Evolutionary conservation across 2,888 invertebrate genomes (phyloP), one percentile per base, ranked within the genome.

Genomic region (Cheilosia grossa): DNA sequence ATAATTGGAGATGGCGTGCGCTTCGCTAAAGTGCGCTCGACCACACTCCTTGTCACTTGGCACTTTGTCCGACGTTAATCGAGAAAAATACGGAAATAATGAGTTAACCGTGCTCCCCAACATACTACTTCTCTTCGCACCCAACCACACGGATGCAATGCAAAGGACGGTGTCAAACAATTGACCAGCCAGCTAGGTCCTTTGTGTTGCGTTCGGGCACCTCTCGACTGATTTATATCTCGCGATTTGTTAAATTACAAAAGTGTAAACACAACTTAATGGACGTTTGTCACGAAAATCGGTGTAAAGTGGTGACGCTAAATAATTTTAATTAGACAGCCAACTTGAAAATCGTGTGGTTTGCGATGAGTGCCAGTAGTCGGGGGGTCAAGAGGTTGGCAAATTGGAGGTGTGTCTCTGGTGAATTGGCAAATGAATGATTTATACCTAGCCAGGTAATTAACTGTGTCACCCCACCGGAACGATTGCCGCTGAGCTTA

Each of bases 311-410:
- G 75, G 81, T 77, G 85, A 81, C 85, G 75, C 81, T 85, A 81
- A 85, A 85, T 85, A 81, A 85, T 85, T 85, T 85, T 85, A 85
- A 85, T 85, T 81, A 85, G 85, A 85, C 85, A 85, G 70, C 72
- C 85, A 67, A 85, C 85, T 77, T 85, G 85, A 72, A 70, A 81
- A 81, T 77, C 81, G 85, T 85, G 85, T 81, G 70, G 83, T 69
- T 51, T 56, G 21, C 40, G 70, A 66, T 72, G 66, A 77, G 47
- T 9, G 47, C 17, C 9, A 19, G 19, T 19, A 7, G 53, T 15
- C n/a, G 19, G 59, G 44, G 44, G 63, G 66, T 54, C 64, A 56
- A 37, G 66, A 17, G 27, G 30, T 27, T 15, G 27, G 56, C 40
- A 59, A 56, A 80, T 59, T 58, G 40, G 53, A 58, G 70, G 78